Evolutionary conservation across 1,140 invertebrate genomes (phyloP), one percentile per base, ranked within the genome.

Genomic region (Condylostylus longicornis): DNA sequence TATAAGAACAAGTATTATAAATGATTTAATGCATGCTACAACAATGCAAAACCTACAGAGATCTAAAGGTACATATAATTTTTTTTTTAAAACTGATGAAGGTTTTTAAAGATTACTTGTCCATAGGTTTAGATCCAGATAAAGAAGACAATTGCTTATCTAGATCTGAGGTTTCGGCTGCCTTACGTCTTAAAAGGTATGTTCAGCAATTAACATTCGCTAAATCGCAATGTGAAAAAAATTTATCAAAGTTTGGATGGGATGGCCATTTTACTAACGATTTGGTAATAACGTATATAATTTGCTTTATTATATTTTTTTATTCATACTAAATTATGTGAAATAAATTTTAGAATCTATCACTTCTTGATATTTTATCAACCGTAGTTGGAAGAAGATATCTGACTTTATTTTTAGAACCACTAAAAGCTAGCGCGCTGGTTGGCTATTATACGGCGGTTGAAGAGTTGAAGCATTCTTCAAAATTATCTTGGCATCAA

Each of bases 11-110:
- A 83, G 84, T 49, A 87, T 91, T 42, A 78, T 90, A 1, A 85
- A 79, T 18, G 86, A 90, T 67, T 81, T 91, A 43, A 88, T 91
- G 80, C 85, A 93, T 67, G 84, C 86, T 0, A 89, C 87, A 23
- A 87, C 83, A 3, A 72, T 89, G 38, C 84, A 88, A 62, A 89
- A 87, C 55, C 66, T 90, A 32, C 88, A 88, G 63, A 70, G 82
- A 48, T 74, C 81, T 8, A 81, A 86, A 66, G 54, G 54, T 27
- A 13, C 28, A 31, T 7, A 7, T 7, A 31, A 7, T 31, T 31
- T 31, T 7, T 13, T 14, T 7, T 7, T 6, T 31, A 7, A 7
- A 31, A 31, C 7, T 13, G 15, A 7, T 31, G 8, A 25, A 18
- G 15, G 10, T 29, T 36, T 36, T 17, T 15, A 9, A 18, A 28